Percentiles rank a stretch among this genome's conserved stretches.
phyloP scores from a whole-genome alignment of 2,797 vertebrate species.

The Coccyzus lansbergi region DNA sequence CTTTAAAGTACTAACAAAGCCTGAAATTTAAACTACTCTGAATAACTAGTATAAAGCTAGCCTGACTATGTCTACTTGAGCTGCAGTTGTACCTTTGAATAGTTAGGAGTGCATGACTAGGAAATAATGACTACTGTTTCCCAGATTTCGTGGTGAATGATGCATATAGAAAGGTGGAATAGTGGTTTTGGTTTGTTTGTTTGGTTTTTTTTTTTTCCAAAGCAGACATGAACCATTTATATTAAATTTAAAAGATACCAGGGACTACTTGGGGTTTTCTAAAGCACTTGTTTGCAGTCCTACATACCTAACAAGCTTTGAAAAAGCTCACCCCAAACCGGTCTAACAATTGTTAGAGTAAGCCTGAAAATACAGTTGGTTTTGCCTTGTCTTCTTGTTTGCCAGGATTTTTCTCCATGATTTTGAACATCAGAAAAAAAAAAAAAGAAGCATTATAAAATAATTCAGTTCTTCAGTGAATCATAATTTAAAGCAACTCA shows the following conservation, averaged over 20 bases:
- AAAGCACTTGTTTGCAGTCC: neutral
- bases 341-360: neutral
- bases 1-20: neutral
- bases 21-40: neutral
- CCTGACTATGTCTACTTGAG: neutral
- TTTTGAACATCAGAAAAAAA: neutral
- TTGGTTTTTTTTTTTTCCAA: neutral
- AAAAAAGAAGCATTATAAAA: neutral
- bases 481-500: neutral
- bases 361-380: neutral
- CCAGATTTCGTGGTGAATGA: neutral
- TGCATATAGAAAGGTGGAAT: neutral
- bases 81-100: neutral
- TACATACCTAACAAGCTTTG: neutral
- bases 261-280: neutral
- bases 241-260: neutral
- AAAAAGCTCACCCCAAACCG: accelerated
- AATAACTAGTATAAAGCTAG: neutral
- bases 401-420: neutral
- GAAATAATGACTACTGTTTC: neutral
- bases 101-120: neutral
- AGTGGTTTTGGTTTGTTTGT: neutral
- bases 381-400: neutral
- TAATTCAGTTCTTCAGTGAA: neutral
- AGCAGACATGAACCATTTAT: neutral